Evolutionary conservation across 2,888 invertebrate species (phyloP), one percentile per base, ranked within the genome.

Genomic region (Lagria hirta): DNA sequence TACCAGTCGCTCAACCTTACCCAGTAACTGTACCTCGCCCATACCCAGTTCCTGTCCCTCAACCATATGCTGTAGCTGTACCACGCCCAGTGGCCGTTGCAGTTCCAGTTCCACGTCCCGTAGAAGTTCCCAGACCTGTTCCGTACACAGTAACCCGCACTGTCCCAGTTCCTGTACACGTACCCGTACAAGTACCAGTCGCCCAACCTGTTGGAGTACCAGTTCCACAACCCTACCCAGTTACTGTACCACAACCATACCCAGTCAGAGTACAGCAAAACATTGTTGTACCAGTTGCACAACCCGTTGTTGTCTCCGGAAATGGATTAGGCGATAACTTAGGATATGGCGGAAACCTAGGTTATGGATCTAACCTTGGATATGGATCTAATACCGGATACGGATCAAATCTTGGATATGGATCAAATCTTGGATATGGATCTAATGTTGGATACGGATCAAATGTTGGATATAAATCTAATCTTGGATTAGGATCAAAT

Each of bases 191-290:
- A 16, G 53, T 53, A 16, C 58, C 60, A 18, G 53, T 61, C 2
- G 55, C 60, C 3, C 59, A 65, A 0, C 73, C 75, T 0, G 75
- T 79, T 0, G 76, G 73, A 1, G 72, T 71, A 5, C 64, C 72
- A 32, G 66, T 68, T 2, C 70, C 73, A 0, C 66, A 73, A 27
- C 72, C 75, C 0, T 70, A 73, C 12, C 56, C 70, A 2, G 69
- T 77, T 5, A 69, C 70, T 2, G 70, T 79, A 0, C 76, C 79
- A 27, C 70, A 78, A 46, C 79, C 80, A 1, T 75, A 75, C 42
- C 75, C 78, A 2, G 78, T 77, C 14, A 74, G 75, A 0, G 72
- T 79, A 0, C 72, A 78, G 4, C 77, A 78, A 36, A 77, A 77
- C 0, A 73, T 76, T 1, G 71, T 73, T 22, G 65, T 72, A 30